A percentile compares a stretch with the other conserved stretches of the same genome.
These are phyloP conservation scores for Zapus hudsonius DNA, from an alignment of 2,113 vertebrate genomes.

Conservation along the genomic window DNA sequence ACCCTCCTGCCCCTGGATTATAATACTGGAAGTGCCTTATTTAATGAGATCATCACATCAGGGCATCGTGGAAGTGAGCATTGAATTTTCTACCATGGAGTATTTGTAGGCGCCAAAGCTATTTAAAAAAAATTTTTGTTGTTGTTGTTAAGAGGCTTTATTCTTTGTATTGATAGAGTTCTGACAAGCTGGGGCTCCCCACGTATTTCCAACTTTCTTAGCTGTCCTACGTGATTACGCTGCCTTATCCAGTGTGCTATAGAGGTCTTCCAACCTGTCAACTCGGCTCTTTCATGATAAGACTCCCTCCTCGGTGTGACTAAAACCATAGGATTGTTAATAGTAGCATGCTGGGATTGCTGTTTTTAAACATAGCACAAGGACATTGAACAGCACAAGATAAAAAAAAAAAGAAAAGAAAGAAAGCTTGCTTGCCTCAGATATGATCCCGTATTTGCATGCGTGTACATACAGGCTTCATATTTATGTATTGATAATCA, in stretches of 20 bases:
- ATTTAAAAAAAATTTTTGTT: not conserved
- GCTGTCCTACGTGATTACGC: conserved; percentile 58
- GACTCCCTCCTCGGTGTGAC: conserved; percentile 63
- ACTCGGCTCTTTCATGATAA: conserved; percentile 74
- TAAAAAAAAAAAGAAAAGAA: not conserved
- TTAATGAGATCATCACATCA: conserved; percentile 73
- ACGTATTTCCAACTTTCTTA: conserved; percentile 24
- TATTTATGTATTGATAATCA: conserved; percentile 79
- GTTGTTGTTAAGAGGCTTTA: conserved; percentile 30
- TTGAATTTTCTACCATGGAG: conserved; percentile 74
- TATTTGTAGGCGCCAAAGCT: conserved; percentile 74
- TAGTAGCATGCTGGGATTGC: conserved; percentile 79
- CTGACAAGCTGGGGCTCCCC: not conserved
- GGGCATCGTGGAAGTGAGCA: conserved; percentile 72
- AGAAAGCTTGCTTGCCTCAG: conserved; percentile 56
- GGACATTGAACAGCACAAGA: conserved; percentile 80
- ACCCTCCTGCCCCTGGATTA: conserved; percentile 70
- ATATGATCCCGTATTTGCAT: conserved; percentile 79
- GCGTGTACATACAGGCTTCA: conserved; percentile 76
- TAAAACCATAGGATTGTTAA: conserved; percentile 69
- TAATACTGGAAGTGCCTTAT: conserved; percentile 87
- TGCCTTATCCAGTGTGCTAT: conserved; percentile 81
- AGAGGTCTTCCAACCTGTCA: conserved; percentile 70
- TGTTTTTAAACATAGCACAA: conserved; percentile 81
- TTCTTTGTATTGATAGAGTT: not conserved